Base-by-base conservation (phyloP, 2,888 invertebrate genomes). In the Euphydryas editha region DNA sequence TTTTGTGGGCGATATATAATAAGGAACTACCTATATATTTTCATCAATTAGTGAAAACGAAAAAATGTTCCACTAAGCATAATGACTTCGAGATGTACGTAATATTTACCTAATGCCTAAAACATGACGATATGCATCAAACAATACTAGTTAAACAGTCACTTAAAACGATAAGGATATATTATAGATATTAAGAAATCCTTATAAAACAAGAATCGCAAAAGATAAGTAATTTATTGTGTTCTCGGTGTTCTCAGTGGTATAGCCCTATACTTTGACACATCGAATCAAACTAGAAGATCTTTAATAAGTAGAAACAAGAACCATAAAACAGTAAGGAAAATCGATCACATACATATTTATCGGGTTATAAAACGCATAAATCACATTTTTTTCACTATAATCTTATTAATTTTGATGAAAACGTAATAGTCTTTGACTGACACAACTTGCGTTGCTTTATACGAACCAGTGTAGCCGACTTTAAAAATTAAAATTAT, bases 371-470 rank as follows among this genome's bases (percentile, higher is more conserved):
- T 24, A 58, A 66, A 68, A 56, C 46, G 57, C 75, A 73, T 76
- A 78, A 76, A 82, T 84, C 81, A 83, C 86, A 89, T 85, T 80
- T 81, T 60, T 75, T 76, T 75, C 76, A 80, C 70, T 75, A 72
- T 72, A 79, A 75, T 77, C 72, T 73, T 77, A 82, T 76, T 78
- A 83, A 78, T 80, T 82, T 78, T 67, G 75, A 81, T 84, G 81
- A 87, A 91, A 91, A 85, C 82, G 88, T 85, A 88, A 81, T 82
- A 84, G 75, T 82, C 82, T 82, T 82, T 66, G 71, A 75, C 70
- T 90, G 86, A 89, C 89, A 90, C 86, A 86, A 86, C 82, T 88
- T 81, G 86, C 87, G 88, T 90, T 90, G 89, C 90, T 91, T 90
- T 91, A 86, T 88, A 90, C 82, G 80, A 71, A 72, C 71, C 77